Evolutionary conservation across 2,888 invertebrate species (phyloP).

Genomic region (Archaeoteleia sp.): DNA sequence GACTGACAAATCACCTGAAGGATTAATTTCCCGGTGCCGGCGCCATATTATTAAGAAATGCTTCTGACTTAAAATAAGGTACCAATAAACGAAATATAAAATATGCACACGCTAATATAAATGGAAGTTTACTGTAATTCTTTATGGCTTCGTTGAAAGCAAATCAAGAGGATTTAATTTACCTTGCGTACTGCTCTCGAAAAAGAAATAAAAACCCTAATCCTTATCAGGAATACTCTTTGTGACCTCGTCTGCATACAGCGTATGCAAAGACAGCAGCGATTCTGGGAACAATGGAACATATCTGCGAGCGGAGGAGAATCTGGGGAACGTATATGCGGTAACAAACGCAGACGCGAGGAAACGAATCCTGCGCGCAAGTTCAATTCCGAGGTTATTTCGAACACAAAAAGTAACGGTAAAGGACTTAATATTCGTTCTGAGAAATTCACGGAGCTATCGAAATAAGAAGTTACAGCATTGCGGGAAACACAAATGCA

Average conservation of each 20-base stretch:
- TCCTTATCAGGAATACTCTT: conserved; percentile 51
- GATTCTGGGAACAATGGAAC: conserved; percentile 59
- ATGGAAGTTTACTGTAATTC: too few relatives aligned
- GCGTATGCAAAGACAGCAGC: conserved; percentile 55
- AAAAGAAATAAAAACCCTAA: conserved; percentile 17
- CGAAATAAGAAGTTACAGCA: conserved; percentile 24
- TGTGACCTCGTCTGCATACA: conserved; percentile 54
- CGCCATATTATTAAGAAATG: too few relatives aligned
- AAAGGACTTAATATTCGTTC: conserved; percentile 24
- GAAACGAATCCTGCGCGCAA: conserved; percentile 28
- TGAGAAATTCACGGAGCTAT: too few relatives aligned
- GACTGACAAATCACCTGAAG: too few relatives aligned
- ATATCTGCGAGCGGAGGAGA: conserved; percentile 52
- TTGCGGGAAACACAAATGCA: too few relatives aligned
- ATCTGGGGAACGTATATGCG: conserved; percentile 53
- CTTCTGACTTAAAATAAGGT: too few relatives aligned
- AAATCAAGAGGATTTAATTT: too few relatives aligned
- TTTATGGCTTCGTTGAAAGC: too few relatives aligned
- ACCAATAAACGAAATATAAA: too few relatives aligned
- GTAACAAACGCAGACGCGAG: conserved; percentile 31
- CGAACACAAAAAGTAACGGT: conserved; percentile 25
- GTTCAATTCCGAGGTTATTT: conserved; percentile 30
- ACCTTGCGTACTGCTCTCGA: background rate
- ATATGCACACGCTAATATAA: too few relatives aligned
- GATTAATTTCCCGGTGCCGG: too few relatives aligned